Percentiles rank a stretch among this genome's conserved stretches.
Evolutionary conservation across 2,113 vertebrate genomes (phyloP).

Genomic region (Vidua macroura): DNA sequence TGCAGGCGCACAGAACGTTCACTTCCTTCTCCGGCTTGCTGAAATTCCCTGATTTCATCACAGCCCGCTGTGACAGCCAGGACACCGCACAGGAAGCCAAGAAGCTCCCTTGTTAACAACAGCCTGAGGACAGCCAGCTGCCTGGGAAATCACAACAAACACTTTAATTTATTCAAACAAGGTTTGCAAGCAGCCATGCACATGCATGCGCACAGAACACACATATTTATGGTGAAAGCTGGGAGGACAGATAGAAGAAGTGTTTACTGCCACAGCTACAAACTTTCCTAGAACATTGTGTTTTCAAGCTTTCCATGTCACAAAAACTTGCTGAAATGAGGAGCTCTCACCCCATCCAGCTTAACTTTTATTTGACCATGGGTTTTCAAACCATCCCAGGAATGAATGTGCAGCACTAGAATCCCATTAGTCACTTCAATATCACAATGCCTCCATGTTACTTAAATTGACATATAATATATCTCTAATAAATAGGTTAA

Average conservation of each 20-base stretch:
- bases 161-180: neutral
- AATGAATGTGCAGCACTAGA: neutral
- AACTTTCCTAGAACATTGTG: neutral
- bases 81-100: neutral
- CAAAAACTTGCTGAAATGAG: neutral
- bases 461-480: neutral
- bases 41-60: conserved; percentile 64
- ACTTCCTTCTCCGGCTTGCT: neutral
- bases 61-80: neutral
- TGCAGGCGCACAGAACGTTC: neutral
- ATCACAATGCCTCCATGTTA: neutral
- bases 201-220: accelerated
- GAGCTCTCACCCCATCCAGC: neutral
- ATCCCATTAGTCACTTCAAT: neutral
- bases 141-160: neutral
- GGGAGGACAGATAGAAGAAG: neutral
- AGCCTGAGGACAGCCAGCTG: neutral
- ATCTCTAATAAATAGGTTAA: neutral
- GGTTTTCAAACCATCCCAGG: neutral
- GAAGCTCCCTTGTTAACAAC: neutral
- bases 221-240: neutral
- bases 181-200: neutral
- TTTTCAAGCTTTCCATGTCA: neutral
- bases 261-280: neutral
- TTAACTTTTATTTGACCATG: neutral